Percentiles rank a stretch among this genome's conserved stretches.
These are phyloP conservation scores for Drosophila paulistorum DNA, from an alignment of 1,140 invertebrate genomes.

Conservation along the genomic window DNA sequence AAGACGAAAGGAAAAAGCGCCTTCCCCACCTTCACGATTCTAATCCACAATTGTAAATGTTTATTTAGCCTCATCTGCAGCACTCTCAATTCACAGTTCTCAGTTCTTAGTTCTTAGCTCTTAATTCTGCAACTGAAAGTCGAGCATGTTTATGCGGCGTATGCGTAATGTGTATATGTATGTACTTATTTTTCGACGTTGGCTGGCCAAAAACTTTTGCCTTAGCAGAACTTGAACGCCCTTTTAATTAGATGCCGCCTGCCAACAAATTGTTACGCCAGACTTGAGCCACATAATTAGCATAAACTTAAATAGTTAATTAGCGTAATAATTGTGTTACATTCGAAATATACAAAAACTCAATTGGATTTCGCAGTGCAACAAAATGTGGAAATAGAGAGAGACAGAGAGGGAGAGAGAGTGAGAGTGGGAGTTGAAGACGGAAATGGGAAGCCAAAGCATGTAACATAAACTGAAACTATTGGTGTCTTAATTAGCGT, in stretches of 20 bases:
- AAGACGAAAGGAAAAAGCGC: too few relatives aligned
- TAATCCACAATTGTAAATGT: neutral
- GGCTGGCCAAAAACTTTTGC: constrained; percentile 20
- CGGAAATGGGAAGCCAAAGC: constrained; percentile 14
- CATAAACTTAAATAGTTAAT: constrained; percentile 78
- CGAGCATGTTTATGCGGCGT: constrained; percentile 19
- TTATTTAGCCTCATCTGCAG: constrained; percentile 1
- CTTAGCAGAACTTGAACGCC: constrained; percentile 17
- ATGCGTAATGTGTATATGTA: constrained; percentile 37
- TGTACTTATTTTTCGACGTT: constrained; percentile 1
- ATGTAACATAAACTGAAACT: constrained; percentile 68
- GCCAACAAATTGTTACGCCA: constrained; percentile 49
- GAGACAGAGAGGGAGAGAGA: constrained; percentile 2
- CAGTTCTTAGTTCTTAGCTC: neutral
- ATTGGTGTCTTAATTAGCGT: constrained; percentile 79
- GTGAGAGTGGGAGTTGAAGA: neutral
- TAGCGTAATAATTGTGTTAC: constrained; percentile 75
- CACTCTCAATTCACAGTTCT: constrained; percentile 1
- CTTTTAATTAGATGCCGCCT: constrained; percentile 51
- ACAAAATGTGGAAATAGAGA: neutral
- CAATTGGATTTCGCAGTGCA: constrained; percentile 45
- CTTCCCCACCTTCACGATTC: too few relatives aligned
- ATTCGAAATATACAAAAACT: constrained; percentile 41
- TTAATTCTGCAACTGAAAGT: neutral
- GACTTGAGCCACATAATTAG: constrained; percentile 57